These are phyloP conservation scores for Nannospalax galili DNA, from an alignment of 2,113 vertebrate genomes.

Conservation along the genomic window DNA sequence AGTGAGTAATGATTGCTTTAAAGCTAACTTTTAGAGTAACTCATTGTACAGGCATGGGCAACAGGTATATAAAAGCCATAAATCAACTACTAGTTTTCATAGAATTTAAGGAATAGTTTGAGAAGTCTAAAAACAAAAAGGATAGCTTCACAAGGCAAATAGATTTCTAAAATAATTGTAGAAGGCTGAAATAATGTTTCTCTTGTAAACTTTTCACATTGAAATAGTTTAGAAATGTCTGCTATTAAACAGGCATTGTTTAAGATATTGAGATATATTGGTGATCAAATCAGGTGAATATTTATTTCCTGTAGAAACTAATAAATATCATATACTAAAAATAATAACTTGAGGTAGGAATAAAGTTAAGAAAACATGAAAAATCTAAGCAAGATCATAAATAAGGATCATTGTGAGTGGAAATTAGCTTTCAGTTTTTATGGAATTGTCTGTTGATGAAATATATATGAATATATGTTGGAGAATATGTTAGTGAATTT, in stretches of 20 bases:
- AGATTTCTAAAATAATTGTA: background rate
- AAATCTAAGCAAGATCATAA: too few relatives aligned
- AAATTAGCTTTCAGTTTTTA: too few relatives aligned
- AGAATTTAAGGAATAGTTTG: background rate
- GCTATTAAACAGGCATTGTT: background rate
- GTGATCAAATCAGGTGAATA: background rate
- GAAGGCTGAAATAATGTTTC: background rate
- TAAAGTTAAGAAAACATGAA: too few relatives aligned
- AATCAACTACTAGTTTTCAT: background rate
- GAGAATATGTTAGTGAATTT: too few relatives aligned
- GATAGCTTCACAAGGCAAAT: background rate
- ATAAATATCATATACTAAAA: background rate
- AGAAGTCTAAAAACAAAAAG: background rate
- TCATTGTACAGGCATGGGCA: background rate
- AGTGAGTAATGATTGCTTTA: background rate
- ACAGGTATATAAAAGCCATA: background rate
- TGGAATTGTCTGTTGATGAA: too few relatives aligned
- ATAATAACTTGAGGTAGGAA: background rate
- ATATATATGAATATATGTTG: too few relatives aligned
- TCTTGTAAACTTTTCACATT: background rate
- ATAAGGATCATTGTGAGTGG: too few relatives aligned
- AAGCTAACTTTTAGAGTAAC: background rate
- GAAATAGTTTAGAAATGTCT: background rate
- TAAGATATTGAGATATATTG: background rate
- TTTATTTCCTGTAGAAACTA: too few relatives aligned